These are phyloP conservation scores for Xenopus borealis DNA, from an alignment of 2,113 vertebrate species.

Conservation along the genomic window DNA sequence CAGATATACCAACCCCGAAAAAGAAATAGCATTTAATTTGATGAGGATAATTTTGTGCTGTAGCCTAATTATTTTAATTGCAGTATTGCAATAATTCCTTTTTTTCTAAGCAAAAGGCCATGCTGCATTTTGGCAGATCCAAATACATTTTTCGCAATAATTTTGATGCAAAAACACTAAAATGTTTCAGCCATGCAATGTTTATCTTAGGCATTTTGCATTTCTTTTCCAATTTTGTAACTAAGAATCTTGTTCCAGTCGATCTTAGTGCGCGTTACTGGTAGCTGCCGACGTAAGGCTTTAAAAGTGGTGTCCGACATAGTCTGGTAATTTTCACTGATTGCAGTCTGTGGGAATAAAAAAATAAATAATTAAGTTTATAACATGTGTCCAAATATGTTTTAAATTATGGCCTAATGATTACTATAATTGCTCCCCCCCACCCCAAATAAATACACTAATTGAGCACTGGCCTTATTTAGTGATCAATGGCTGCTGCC, in stretches of 20 bases:
- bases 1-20: slow-evolving; percentile 15
- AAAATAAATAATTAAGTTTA: not conserved
- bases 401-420: no score
- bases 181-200: slow-evolving; percentile 87
- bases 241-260: slow-evolving; percentile 98
- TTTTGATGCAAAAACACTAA: slow-evolving; percentile 79
- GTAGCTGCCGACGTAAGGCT: slow-evolving; percentile 95
- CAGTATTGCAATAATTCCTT: slow-evolving; percentile 72
- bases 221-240: slow-evolving; percentile 97
- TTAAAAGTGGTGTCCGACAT: slow-evolving; percentile 99
- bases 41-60: slow-evolving; percentile 75
- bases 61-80: slow-evolving; percentile 74
- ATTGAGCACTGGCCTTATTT: no score
- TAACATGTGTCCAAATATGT: no score
- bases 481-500: no score
- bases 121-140: slow-evolving; percentile 68
- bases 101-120: slow-evolving; percentile 67
- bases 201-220: slow-evolving; percentile 90
- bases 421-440: no score
- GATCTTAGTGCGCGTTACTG: slow-evolving; percentile 95
- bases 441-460: no score
- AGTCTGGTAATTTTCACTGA: slow-evolving; percentile 96
- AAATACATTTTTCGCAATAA: slow-evolving; percentile 64
- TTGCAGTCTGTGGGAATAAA: slow-evolving; percentile 79
- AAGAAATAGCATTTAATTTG: slow-evolving; percentile 55